Evolutionary conservation across 2,113 vertebrate genomes (phyloP), one percentile per base, ranked within the genome.

Genomic region (Oncorhynchus masou): DNA sequence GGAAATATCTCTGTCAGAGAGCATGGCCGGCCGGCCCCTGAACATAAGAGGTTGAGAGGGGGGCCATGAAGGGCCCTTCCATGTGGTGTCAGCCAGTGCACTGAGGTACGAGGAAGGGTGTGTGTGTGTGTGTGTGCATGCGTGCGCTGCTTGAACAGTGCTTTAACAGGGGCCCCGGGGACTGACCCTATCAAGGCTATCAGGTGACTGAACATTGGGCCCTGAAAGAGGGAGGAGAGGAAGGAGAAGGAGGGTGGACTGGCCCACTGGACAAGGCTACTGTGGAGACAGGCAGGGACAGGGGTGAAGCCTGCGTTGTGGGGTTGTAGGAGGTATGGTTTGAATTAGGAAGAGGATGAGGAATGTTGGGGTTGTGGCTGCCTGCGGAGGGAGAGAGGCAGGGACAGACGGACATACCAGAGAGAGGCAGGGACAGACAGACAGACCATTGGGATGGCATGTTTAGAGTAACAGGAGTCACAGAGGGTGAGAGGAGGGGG

Each of bases 1-100:
- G 76, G 78, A 92, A 91, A 89, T 83, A 88, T 86, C 79, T 88
- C 86, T 76, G 80, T 85, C 79, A 76, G 73, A 74, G 68, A 75
- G 79, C 71, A 12, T 51, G 75, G 83, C 78, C 51, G 13, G 3
- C 12, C 16, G 16, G 51, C 82, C 77, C 79, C 80, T 34, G 68
- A 87, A 74, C 76, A 83, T 0, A 57, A 70, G 31, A 78, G 77
- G 68, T 54, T 54, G 51, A 5, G 51, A 54, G 51, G 51, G 51
- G 74, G 16, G 11, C 65, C 20, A 68, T 9, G 57, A 70, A 60
- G 74, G 2, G 16, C 39, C 39, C 39, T 45, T 45, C 39, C 9
- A 45, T 86, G 88, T 86, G 87, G 75, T 81, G 81, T 68, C 31
- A 68, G 70, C 9, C 25, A 1, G 45, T 67, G 68, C 69, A n/a